These are phyloP conservation scores for Aphrophora alni DNA, from an alignment of 2,888 invertebrate species.

Conservation along the genomic window DNA sequence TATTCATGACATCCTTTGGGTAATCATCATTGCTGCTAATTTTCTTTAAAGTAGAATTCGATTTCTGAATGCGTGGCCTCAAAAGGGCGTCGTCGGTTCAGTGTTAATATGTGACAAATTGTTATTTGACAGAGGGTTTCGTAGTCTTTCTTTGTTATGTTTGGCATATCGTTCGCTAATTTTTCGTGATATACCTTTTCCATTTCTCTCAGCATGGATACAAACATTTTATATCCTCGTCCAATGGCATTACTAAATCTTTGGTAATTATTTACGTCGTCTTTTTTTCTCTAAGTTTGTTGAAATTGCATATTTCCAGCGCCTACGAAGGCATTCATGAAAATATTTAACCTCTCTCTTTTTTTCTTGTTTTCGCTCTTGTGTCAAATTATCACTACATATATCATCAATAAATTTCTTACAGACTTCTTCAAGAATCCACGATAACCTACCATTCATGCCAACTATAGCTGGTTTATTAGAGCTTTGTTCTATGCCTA, in stretches of 20 bases:
- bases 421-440: no score
- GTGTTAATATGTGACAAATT: constrained; percentile 14
- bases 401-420: no score
- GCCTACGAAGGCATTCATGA: no score
- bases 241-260: background rate
- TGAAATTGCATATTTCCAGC: no score
- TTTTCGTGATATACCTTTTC: background rate
- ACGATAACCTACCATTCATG: no score
- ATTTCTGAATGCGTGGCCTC: constrained; percentile 13
- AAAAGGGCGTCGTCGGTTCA: background rate
- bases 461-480: no score
- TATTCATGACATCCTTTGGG: background rate
- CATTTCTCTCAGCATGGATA: background rate
- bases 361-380: no score
- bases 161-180: background rate
- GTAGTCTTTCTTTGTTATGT: background rate
- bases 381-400: no score
- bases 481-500: no score
- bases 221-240: background rate
- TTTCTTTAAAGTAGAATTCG: background rate
- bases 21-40: background rate
- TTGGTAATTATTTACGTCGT: no score
- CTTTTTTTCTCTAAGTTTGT: no score
- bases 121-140: constrained; percentile 10
- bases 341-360: no score